These are phyloP conservation scores for Aricia agestis DNA, from an alignment of 1,140 invertebrate genomes.

Conservation along the genomic window DNA sequence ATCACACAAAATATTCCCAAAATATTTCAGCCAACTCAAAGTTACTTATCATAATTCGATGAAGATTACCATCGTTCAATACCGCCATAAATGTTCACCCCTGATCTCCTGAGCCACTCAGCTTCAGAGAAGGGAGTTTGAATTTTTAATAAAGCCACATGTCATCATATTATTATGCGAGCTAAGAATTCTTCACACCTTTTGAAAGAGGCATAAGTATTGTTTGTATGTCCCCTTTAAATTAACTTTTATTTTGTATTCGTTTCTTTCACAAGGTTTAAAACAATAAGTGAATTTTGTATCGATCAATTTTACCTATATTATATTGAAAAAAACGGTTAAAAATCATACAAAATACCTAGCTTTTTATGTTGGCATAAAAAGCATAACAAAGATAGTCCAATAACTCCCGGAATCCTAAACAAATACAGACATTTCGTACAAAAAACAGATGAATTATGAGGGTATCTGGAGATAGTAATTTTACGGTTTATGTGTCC, in stretches of 20 bases:
- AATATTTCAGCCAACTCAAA: constrained; percentile 27
- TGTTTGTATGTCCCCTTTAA: too few relatives aligned
- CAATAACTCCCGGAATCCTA: constrained; percentile 22
- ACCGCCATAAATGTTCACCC: constrained; percentile 43
- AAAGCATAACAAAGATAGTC: background rate
- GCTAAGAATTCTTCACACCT: background rate
- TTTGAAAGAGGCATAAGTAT: background rate
- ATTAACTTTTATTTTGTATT: too few relatives aligned
- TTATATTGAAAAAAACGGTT: too few relatives aligned
- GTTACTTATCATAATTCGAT: constrained; percentile 42
- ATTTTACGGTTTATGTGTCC: constrained; percentile 71
- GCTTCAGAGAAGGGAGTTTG: constrained; percentile 36
- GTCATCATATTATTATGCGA: constrained; percentile 10
- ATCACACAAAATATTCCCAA: background rate
- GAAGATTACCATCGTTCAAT: constrained; percentile 33
- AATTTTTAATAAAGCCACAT: constrained; percentile 47
- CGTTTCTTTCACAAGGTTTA: too few relatives aligned
- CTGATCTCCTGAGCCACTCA: constrained; percentile 34
- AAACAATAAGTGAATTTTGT: too few relatives aligned
- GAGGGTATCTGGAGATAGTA: constrained; percentile 53
- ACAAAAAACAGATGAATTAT: constrained; percentile 35
- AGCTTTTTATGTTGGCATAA: background rate
- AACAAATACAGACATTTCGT: constrained; percentile 27
- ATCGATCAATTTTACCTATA: too few relatives aligned
- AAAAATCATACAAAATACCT: too few relatives aligned